phyloP scores from a whole-genome alignment of 92 coral and sea anemone species.

The Meandrina meandrites region DNA sequence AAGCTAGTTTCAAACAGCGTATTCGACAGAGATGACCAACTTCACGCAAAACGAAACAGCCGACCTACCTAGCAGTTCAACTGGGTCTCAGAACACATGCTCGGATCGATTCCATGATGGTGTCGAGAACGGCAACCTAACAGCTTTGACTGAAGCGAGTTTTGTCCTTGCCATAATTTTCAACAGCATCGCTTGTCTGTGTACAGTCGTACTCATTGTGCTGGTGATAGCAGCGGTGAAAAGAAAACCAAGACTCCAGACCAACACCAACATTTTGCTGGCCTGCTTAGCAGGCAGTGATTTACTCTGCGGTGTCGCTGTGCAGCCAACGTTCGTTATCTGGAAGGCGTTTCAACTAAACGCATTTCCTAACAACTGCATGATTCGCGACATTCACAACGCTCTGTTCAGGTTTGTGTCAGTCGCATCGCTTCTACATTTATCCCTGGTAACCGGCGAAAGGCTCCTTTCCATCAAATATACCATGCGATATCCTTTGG shows the following conservation, averaged over 20 bases:
- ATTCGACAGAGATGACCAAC: neutral
- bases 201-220: conserved; percentile 8
- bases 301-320: neutral
- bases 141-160: conserved; percentile 6
- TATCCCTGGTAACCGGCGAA: conserved; percentile 23
- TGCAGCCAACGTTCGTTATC: conserved; percentile 8
- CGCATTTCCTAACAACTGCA: neutral
- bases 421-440: neutral
- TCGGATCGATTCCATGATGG: neutral
- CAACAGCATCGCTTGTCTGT: conserved; percentile 29
- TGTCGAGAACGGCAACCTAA: conserved; percentile 6
- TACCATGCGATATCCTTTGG: neutral
- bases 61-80: neutral
- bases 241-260: conserved; percentile 14
- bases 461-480: conserved; percentile 14
- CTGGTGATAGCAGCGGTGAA: conserved; percentile 26
- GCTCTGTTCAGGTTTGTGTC: neutral
- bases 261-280: conserved; percentile 13
- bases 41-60: neutral
- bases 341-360: conserved; percentile 20
- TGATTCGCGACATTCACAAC: conserved; percentile 16
- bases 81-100: neutral
- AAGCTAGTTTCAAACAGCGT: neutral
- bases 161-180: neutral
- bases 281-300: conserved; percentile 24